Base-by-base conservation (phyloP, 1,140 invertebrate species). In the Conus ventricosus region DNA sequence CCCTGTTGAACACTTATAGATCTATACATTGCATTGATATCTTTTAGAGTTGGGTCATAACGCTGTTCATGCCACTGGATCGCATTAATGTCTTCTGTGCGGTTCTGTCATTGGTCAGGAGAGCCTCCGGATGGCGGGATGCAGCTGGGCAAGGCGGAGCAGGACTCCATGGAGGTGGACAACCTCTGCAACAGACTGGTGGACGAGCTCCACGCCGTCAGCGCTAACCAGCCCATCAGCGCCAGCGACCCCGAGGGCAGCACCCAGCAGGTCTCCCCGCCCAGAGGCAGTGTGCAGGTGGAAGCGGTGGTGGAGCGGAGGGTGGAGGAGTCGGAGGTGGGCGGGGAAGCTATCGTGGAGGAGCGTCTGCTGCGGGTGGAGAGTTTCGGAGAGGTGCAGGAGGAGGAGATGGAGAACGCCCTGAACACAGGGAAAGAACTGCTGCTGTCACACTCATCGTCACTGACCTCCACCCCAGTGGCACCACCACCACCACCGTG, bases 371-470 rank as follows among this genome's bases (percentile, higher is more conserved):
- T 87, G 7, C 25, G 80, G 11, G 81, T 84, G 60, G 78, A 86
- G 39, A 71, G 84, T 55, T 82, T 71, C 53, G 87, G 81, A 55
- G 91, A 92, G 53, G 91, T 93, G n/a, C 87, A 91, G 17, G 91
- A 92, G 63, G 93, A 93, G 89, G 93, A 91, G 60, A 88, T 91
- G 75, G 91, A 93, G 60, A 93, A 93, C 91, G 93, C 89, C 25
- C 88, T 93, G 23, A 93, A 93, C 88, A 89, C 89, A 80, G 93
- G 93, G 53, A 87, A 90, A 67, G 93, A 93, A 86, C 78, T 92
- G 5, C 91, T 91, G 55, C 90, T 92, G 91, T 90, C 92, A 20
- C 89, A 87, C 54, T 63, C 82, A 5, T 67, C 82, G 20, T 84
- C 82, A 27, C 27, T 25, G 20, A 63, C 89, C 20, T 82, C 87